Conservation (phyloP, 2,113 vertebrate genomes). For the Oncorhynchus keta region DNA sequence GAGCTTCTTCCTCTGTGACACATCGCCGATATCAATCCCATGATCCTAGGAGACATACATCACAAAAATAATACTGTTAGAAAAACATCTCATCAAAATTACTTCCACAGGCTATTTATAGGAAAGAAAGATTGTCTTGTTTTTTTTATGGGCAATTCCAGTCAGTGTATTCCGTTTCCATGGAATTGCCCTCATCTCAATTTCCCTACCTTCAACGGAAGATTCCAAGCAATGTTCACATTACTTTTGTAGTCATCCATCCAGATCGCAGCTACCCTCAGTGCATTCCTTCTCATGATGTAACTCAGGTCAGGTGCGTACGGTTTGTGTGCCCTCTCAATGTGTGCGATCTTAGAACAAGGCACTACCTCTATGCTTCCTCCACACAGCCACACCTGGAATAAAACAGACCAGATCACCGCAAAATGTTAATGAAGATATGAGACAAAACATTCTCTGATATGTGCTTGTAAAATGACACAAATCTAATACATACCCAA, state of each 20-base stretch:
- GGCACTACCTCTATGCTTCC: conserved; percentile 79
- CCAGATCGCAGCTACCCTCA: conserved; percentile 78
- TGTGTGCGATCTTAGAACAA: conserved; percentile 76
- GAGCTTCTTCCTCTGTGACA: conserved; percentile 86
- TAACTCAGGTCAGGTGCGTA: conserved; percentile 61
- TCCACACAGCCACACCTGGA: conserved; percentile 80
- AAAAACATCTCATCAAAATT: no score
- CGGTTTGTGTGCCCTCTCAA: conserved; percentile 75
- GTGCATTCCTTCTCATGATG: conserved; percentile 65
- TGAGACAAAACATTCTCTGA: conserved; percentile 1
- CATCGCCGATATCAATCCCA: conserved; percentile 89
- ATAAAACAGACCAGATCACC: background rate
- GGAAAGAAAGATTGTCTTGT: no score
- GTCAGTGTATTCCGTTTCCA: no score
- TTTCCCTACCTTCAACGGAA: conserved; percentile 65
- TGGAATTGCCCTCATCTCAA: no score
- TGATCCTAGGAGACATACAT: conserved; percentile 73
- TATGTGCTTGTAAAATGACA: no score
- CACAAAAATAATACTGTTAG: no score
- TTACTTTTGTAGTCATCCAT: conserved; percentile 80
- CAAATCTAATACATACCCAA: no score
- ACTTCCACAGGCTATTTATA: conserved; percentile 51
- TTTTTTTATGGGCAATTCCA: no score
- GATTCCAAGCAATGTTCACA: conserved; percentile 76
- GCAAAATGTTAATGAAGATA: no score